Evolutionary conservation across 2,797 vertebrate genomes (phyloP), one percentile per base, ranked within the genome.

Genomic region (Centropyge bicolor): DNA sequence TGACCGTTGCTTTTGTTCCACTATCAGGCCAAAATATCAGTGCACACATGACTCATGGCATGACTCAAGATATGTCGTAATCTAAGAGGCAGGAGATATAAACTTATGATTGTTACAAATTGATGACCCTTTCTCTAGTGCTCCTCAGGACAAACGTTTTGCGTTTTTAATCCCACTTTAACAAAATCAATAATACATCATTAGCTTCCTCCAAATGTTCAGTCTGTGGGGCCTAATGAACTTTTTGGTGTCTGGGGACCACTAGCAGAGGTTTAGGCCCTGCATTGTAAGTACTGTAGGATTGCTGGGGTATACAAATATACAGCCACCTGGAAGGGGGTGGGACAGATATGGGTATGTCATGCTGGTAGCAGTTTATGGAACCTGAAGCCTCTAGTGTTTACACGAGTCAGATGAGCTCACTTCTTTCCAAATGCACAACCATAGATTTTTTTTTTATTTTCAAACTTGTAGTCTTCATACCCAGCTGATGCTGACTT

Each of bases 51-150:
- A 57, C 38, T 65, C 40, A 70, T 41, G 38, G 52, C 12, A 43
- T 76, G 45, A 71, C 67, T 41, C 19, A 35, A n/a, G 55, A 43
- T 35, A 36, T 35, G 13, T 51, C 48, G 65, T 20, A 24, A 67
- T 60, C 38, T 60, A 16, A 11, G 19, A 5, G 6, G 16, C 35
- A 56, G 48, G 36, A 43, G 2, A 43, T 49, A 36, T 13, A 45
- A 14, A 54, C 14, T 3, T 27, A 8, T 35, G 12, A 60, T n/a
- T n/a, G 31, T 31, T 38, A 14, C 31, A 76, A 38, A 38, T 8
- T 14, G 1, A 27, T 45, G 36, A 13, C 22, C 13, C 22, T 35
- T 51, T 51, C 35, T 48, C 9, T 57, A 10, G n/a, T 24, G 27
- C n/a, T n/a, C 27, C 27, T 51, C 11, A 31, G 57, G 59, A 46